Base-by-base conservation (phyloP, 2,888 invertebrate species). In the Pristionchus fissidentatus region DNA sequence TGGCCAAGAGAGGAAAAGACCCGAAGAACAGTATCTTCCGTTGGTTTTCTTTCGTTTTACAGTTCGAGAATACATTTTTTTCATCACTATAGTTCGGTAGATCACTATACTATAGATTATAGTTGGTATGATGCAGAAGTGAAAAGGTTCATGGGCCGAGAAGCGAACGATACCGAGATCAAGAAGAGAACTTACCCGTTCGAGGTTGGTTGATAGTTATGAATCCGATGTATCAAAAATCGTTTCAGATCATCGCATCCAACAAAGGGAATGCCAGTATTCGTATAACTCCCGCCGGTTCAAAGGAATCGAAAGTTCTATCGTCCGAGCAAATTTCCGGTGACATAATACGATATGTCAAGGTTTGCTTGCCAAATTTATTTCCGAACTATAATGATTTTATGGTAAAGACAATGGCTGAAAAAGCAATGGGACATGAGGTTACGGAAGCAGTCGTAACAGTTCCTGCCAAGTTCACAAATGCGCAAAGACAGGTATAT, bases 401-500 rank as follows among this genome's bases (percentile, higher is more conserved):
- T 10, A 4, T 29, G n/a, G n/a, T n/a, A n/a, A 29, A 62, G 73
- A 35, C 3, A 15, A 82, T 83, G 15, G 78, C 83, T 29, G 77
- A 83, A 41, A 38, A 80, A 29, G 26, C n/a, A 22, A 55, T 75
- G n/a, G 83, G 83, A 29, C 29, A 46, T 5, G 26, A 49, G 5
- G 62, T 55, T n/a, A 83, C 43, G 8, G 60, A 75, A 13, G 83
- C 83, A 38, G 83, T 83, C 7, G 82, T 83, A 15, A 83, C 83
- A n/a, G 83, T 83, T n/a, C 83, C 83, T 1, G 79, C 75, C 26
- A 60, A 83, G 5, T 83, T 83, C 49, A 38, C 26, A 3, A n/a
- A 55, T 32, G 81, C 55, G 7, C 83, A 83, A 43, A 82, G 70
- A 79, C 55, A 79, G 57, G 83, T 70, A 26, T 38, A 32, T n/a